Conservation (phyloP, 1,140 invertebrate genomes). For the Rhyacophila brunnea region DNA sequence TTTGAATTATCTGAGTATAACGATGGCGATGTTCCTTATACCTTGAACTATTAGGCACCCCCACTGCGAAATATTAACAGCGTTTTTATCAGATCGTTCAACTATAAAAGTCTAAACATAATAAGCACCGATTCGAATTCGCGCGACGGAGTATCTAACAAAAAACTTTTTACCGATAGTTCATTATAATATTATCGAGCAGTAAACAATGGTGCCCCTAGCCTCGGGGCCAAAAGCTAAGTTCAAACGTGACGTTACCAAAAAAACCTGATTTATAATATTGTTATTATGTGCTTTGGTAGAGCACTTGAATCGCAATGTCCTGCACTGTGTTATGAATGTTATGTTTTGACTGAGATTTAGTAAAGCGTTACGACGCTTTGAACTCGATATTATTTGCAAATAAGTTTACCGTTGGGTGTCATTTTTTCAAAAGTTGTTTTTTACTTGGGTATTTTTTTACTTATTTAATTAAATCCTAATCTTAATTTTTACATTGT, state of each 20-base stretch:
- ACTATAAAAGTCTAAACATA: not conserved
- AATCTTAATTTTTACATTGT: too few relatives aligned
- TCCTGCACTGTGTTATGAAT: not conserved
- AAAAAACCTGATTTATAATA: conserved; percentile 1
- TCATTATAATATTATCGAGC: not conserved
- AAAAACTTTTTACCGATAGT: not conserved
- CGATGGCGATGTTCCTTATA: too few relatives aligned
- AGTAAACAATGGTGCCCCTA: not conserved
- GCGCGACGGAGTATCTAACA: not conserved
- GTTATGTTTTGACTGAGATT: too few relatives aligned
- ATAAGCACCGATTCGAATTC: not conserved
- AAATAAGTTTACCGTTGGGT: not conserved
- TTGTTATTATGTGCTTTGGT: not conserved
- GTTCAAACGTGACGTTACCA: not conserved
- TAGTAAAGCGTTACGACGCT: not conserved
- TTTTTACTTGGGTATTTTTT: too few relatives aligned
- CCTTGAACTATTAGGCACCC: too few relatives aligned
- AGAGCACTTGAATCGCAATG: not conserved
- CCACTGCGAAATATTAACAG: not conserved
- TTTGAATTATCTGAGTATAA: too few relatives aligned
- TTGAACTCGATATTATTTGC: not conserved
- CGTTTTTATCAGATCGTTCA: not conserved
- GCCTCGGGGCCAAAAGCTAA: not conserved
- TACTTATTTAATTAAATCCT: too few relatives aligned
- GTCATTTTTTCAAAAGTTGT: not conserved